These are phyloP conservation scores for Helogale parvula DNA, from an alignment of 2,113 vertebrate species.

Conservation along the genomic window DNA sequence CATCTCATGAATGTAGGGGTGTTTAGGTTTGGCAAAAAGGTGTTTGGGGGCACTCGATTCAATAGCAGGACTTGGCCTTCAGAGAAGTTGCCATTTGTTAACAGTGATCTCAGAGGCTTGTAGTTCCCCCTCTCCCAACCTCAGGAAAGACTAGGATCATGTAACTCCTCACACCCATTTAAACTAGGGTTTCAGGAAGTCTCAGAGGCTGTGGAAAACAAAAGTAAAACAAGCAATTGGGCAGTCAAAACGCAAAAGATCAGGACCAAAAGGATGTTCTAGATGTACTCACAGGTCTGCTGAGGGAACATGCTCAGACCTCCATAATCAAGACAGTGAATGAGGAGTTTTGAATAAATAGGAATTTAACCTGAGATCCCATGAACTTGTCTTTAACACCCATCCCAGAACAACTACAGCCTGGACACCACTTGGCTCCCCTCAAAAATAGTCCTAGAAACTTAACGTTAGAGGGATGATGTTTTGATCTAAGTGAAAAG, in stretches of 20 bases:
- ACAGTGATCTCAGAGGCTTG: neutral
- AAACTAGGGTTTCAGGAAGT: neutral
- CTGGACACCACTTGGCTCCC: neutral
- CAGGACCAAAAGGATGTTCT: neutral
- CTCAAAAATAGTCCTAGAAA: neutral
- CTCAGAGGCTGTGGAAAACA: neutral
- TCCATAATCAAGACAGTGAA: neutral
- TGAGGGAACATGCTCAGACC: neutral
- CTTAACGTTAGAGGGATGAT: neutral
- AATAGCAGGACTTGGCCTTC: neutral
- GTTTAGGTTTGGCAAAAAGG: neutral
- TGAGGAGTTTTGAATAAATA: neutral
- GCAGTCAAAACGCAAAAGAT: neutral
- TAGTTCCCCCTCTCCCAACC: neutral
- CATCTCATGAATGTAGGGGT: neutral
- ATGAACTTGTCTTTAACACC: neutral
- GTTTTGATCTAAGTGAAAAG: neutral
- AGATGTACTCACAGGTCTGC: neutral
- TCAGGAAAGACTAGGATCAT: neutral
- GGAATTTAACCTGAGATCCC: neutral
- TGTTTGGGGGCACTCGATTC: neutral
- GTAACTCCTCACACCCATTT: neutral
- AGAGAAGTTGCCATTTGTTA: neutral
- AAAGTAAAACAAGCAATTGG: neutral
- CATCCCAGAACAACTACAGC: neutral